Evolutionary conservation across 2,888 invertebrate genomes (phyloP).

Genomic region (Dysmachus trigonus): DNA sequence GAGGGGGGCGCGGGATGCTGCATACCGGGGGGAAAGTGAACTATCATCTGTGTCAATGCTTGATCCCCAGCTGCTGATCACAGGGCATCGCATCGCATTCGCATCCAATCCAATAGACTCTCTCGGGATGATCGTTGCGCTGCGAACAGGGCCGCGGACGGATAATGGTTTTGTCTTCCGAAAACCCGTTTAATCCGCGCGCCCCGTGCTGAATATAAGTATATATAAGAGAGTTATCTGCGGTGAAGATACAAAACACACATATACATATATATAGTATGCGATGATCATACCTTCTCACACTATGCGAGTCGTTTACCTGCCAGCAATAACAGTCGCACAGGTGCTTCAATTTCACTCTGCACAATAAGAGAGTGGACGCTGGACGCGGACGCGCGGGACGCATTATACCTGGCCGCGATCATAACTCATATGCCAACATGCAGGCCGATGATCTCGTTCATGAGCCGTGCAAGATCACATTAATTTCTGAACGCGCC

Average conservation of each 20-base stretch:
- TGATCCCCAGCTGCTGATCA: slow-evolving; percentile 41
- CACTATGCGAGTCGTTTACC: slow-evolving; percentile 19
- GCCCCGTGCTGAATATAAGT: neutral
- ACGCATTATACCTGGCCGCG: slow-evolving; percentile 21
- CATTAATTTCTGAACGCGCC: slow-evolving; percentile 47
- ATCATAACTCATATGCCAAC: slow-evolving; percentile 46
- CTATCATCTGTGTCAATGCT: slow-evolving; percentile 44
- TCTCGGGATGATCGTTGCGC: neutral
- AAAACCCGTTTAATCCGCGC: slow-evolving; percentile 40
- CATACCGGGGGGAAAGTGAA: slow-evolving; percentile 10
- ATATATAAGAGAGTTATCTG: neutral
- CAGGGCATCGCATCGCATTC: neutral
- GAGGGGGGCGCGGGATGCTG: neutral
- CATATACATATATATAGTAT: neutral
- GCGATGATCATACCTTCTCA: neutral
- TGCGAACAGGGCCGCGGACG: neutral
- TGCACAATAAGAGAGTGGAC: slow-evolving; percentile 46
- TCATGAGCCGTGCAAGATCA: slow-evolving; percentile 44
- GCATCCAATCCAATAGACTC: neutral
- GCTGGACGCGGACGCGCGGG: too few species aligned
- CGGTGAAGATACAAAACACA: neutral
- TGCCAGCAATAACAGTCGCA: slow-evolving; percentile 41
- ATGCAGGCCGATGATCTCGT: slow-evolving; percentile 47
- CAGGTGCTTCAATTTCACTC: slow-evolving; percentile 49
- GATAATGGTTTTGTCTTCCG: slow-evolving; percentile 39